Conservation (phyloP, 2,888 invertebrate genomes). For the Tenodera sinensis region DNA sequence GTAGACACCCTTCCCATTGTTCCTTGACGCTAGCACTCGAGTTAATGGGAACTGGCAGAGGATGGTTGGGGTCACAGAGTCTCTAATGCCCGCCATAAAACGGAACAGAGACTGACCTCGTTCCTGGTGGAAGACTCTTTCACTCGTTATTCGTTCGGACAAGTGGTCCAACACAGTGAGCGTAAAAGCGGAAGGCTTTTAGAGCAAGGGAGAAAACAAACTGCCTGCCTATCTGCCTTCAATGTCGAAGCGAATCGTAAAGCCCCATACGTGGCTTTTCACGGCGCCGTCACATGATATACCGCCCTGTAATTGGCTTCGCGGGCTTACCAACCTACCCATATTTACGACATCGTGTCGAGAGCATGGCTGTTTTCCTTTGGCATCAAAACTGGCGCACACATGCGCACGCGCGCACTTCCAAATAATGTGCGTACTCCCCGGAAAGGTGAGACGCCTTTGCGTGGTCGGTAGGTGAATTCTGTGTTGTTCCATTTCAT, state of each 20-base stretch:
- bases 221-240: background rate
- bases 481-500: too few relatives aligned
- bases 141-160: background rate
- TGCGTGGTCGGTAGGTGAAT: too few relatives aligned
- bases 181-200: background rate
- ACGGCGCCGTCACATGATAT: background rate
- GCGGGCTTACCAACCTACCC: background rate
- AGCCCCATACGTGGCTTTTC: background rate
- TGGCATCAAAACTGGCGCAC: too few relatives aligned
- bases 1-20: background rate
- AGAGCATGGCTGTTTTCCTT: background rate
- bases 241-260: background rate
- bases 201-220: background rate
- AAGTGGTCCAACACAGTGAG: background rate
- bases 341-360: background rate
- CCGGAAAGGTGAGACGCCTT: too few relatives aligned
- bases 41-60: background rate
- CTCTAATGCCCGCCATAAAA: background rate
- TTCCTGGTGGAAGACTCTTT: background rate
- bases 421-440: too few relatives aligned
- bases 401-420: too few relatives aligned
- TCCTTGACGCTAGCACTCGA: background rate
- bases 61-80: background rate
- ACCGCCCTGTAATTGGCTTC: background rate
- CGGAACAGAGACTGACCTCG: background rate